Conservation (phyloP, 2,888 invertebrate species). For the Ctenicera cuprea region DNA sequence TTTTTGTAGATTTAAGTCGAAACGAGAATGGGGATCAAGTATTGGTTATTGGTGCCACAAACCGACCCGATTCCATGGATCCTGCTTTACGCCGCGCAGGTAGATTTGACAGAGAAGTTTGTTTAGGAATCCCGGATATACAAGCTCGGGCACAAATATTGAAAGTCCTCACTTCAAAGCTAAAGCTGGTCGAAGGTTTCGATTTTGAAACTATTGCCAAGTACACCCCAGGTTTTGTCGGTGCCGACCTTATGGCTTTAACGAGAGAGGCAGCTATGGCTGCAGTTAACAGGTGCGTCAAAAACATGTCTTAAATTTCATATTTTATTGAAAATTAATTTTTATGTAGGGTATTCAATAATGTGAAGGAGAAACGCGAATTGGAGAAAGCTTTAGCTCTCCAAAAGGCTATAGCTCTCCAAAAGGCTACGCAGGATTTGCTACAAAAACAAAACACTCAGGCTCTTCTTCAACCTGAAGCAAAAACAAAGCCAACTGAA, state of each 20-base stretch:
- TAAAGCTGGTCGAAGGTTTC: slow-evolving; percentile 82
- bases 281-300: slow-evolving; percentile 84
- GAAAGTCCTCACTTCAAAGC: slow-evolving; percentile 80
- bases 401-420: slow-evolving; percentile 58
- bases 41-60: slow-evolving; percentile 96
- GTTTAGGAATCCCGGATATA: slow-evolving; percentile 94
- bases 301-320: neutral
- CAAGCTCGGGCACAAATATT: slow-evolving; percentile 88
- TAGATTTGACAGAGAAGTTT: slow-evolving; percentile 95
- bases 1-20: slow-evolving; percentile 72
- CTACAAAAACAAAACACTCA: slow-evolving; percentile 54
- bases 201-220: slow-evolving; percentile 85
- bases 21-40: slow-evolving; percentile 78
- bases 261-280: slow-evolving; percentile 91
- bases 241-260: slow-evolving; percentile 92
- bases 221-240: slow-evolving; percentile 96
- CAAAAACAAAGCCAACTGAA: slow-evolving; percentile 35
- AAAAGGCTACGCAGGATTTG: slow-evolving; percentile 55
- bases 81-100: slow-evolving; percentile 94
- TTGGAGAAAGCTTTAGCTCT: slow-evolving; percentile 56
- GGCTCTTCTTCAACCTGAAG: slow-evolving; percentile 45
- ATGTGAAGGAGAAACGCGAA: slow-evolving; percentile 65
- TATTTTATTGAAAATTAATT: slow-evolving; percentile 40
- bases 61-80: slow-evolving; percentile 93
- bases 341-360: slow-evolving; percentile 67